These are phyloP conservation scores for Zenarchopterus dispar DNA, from an alignment of 2,797 vertebrate species.

Conservation along the genomic window DNA sequence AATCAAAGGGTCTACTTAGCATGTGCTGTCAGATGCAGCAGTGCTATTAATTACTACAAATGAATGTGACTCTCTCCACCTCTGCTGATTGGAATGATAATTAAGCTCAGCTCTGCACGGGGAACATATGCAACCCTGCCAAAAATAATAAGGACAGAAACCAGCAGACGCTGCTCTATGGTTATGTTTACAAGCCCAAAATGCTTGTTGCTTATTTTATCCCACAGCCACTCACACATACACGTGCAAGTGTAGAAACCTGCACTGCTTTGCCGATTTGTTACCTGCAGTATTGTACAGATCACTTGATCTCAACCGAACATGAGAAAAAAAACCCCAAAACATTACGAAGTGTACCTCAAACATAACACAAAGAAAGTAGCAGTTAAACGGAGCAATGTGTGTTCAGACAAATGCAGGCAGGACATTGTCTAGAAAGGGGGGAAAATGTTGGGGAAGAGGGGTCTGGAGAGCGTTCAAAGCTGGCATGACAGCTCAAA, in stretches of 20 bases:
- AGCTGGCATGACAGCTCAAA: constrained; percentile 68
- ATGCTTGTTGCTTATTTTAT: constrained; percentile 83
- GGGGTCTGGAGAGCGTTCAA: constrained; percentile 41
- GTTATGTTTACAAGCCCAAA: constrained; percentile 88
- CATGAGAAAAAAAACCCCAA: constrained; percentile 49
- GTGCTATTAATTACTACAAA: constrained; percentile 99
- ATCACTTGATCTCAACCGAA: constrained; percentile 6
- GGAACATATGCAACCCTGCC: constrained; percentile 97
- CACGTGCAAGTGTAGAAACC: constrained; percentile 21
- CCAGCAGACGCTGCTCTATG: constrained; percentile 86
- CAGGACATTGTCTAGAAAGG: constrained; percentile 53
- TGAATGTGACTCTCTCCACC: constrained; percentile 94
- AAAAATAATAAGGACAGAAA: constrained; percentile 94
- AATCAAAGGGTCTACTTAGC: constrained; percentile 99
- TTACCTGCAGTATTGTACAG: constrained; percentile 38
- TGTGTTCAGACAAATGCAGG: constrained; percentile 71
- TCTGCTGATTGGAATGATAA: constrained; percentile 97
- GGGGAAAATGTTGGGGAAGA: neutral
- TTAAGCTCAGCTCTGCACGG: constrained; percentile 87
- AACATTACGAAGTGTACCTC: constrained; percentile 26
- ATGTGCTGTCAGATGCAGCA: constrained; percentile 95
- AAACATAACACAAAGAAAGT: constrained; percentile 43
- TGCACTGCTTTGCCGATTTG: constrained; percentile 34
- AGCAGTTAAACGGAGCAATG: constrained; percentile 68
- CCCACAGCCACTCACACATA: constrained; percentile 59